These are phyloP conservation scores for Lucilia cuprina DNA, from an alignment of 1,140 invertebrate genomes.

Conservation along the genomic window DNA sequence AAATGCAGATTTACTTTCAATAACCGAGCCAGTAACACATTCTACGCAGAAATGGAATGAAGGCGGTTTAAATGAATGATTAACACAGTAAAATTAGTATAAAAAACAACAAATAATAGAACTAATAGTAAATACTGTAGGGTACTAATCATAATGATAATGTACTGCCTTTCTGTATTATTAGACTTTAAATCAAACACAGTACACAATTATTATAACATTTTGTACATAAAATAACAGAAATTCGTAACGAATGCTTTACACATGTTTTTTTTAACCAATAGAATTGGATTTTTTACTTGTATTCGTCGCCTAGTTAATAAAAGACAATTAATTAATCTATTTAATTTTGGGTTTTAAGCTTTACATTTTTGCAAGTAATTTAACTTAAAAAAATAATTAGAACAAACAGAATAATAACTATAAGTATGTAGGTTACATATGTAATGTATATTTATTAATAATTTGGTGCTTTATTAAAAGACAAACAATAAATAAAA, in stretches of 20 bases:
- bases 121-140: too few relatives aligned
- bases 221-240: too few relatives aligned
- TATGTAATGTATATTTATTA: too few relatives aligned
- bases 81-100: too few relatives aligned
- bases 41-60: background rate
- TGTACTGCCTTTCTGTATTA: background rate
- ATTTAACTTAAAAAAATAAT: background rate
- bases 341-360: background rate
- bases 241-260: too few relatives aligned
- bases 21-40: conserved; percentile 5
- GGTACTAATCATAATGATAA: background rate
- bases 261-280: too few relatives aligned
- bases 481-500: background rate
- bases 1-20: background rate
- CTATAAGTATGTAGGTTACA: too few relatives aligned
- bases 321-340: conserved; percentile 9
- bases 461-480: conserved; percentile 24
- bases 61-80: too few relatives aligned
- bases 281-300: background rate
- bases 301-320: background rate
- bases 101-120: too few relatives aligned
- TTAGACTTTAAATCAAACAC: background rate
- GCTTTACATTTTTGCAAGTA: background rate
- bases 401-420: background rate
- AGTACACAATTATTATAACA: too few relatives aligned